Percentiles rank a stretch among this genome's conserved stretches.
These are phyloP conservation scores for Aphidius gifuensis DNA, from an alignment of 1,140 invertebrate species.

Conservation along the genomic window DNA sequence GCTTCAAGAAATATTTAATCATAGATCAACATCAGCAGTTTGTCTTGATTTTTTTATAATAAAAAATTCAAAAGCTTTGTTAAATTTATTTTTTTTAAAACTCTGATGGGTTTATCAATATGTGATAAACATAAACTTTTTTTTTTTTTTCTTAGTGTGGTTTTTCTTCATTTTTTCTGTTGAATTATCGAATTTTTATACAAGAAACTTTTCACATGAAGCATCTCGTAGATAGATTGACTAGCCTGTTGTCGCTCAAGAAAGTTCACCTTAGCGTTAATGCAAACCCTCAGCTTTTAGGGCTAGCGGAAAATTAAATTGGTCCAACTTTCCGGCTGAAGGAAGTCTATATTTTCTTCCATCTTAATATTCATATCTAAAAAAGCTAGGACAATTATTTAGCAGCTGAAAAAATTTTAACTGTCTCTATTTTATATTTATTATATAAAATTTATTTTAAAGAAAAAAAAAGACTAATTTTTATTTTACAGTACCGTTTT, in stretches of 20 bases:
- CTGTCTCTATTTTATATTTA: not conserved
- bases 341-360: constrained; percentile 36
- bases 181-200: not conserved
- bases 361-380: constrained; percentile 42
- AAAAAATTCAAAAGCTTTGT: too few relatives aligned
- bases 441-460: too few relatives aligned
- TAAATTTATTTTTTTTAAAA: too few relatives aligned
- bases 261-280: constrained; percentile 26
- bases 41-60: too few relatives aligned
- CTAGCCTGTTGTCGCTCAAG: constrained; percentile 24
- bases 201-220: not conserved
- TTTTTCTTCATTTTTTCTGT: not conserved
- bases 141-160: not conserved
- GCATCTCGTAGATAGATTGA: not conserved
- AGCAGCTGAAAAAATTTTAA: constrained; percentile 1
- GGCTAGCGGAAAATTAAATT: constrained; percentile 44
- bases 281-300: constrained; percentile 24
- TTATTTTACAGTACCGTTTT: too few relatives aligned
- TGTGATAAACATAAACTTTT: too few relatives aligned
- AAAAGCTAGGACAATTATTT: constrained; percentile 19
- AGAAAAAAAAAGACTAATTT: too few relatives aligned
- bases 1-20: too few relatives aligned
- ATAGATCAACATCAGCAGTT: too few relatives aligned
- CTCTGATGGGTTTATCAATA: not conserved
- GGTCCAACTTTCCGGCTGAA: constrained; percentile 36